Evolutionary conservation across 2,888 invertebrate species (phyloP).

Genomic region (Escarpia spicata): DNA sequence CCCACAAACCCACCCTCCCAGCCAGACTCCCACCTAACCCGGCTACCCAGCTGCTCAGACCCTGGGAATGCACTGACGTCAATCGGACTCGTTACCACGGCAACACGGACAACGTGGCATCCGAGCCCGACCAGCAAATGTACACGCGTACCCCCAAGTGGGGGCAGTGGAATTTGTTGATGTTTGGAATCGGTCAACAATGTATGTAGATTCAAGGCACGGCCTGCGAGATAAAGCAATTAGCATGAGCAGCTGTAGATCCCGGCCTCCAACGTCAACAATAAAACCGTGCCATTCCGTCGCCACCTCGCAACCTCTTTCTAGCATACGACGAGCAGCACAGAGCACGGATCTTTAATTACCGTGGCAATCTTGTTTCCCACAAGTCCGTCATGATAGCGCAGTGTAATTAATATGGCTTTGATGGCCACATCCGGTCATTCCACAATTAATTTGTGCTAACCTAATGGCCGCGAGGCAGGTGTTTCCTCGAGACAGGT

Average conservation of each 20-base stretch:
- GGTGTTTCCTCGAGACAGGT: conserved; percentile 12
- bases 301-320: not conserved
- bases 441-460: not conserved
- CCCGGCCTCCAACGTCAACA: not conserved
- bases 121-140: not conserved
- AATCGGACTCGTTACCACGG: not conserved
- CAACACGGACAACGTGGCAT: not conserved
- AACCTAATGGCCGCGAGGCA: not conserved
- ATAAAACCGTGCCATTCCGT: not conserved
- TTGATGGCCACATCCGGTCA: not conserved
- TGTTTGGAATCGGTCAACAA: conserved; percentile 11
- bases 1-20: not conserved
- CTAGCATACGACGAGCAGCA: not conserved
- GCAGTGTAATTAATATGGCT: not conserved
- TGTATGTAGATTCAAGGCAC: not conserved
- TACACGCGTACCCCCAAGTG: not conserved
- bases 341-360: not conserved
- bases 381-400: not conserved
- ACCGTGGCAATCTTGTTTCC: not conserved
- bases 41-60: not conserved
- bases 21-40: not conserved
- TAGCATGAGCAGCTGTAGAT: not conserved
- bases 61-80: conserved; percentile 12
- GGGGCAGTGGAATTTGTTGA: not conserved
- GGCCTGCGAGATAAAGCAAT: not conserved